Percentiles rank a stretch among this genome's conserved stretches.
phyloP scores from a whole-genome alignment of 2,888 invertebrate species.

The Zhuqinia jingwanae region DNA sequence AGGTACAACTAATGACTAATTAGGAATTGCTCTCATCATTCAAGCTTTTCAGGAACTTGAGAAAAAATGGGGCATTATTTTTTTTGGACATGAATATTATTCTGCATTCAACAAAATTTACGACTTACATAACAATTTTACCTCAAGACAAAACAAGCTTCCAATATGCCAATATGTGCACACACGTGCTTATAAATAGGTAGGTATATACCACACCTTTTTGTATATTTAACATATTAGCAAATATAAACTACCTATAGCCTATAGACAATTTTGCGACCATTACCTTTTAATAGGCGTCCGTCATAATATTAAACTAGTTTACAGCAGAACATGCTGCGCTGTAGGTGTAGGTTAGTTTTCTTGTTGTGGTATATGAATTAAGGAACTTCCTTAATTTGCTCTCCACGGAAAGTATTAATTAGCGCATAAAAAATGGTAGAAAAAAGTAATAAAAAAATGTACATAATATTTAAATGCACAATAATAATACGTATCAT shows the following conservation, averaged over 20 bases:
- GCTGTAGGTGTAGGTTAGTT: conserved; percentile 1
- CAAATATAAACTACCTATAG: too few species aligned
- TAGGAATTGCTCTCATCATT: conserved; percentile 6
- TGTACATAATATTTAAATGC: too few species aligned
- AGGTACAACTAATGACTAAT: conserved; percentile 10
- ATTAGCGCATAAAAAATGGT: not conserved
- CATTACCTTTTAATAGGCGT: conserved; percentile 17
- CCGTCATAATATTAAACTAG: conserved; percentile 32
- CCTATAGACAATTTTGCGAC: not conserved
- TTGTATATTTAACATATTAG: too few species aligned
- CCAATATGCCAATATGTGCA: conserved; percentile 1
- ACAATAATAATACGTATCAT: too few species aligned
- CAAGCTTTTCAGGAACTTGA: not conserved
- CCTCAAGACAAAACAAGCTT: conserved; percentile 24
- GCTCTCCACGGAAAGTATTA: conserved; percentile 33
- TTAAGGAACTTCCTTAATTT: conserved; percentile 38
- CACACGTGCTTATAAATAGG: not conserved
- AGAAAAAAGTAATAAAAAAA: too few species aligned
- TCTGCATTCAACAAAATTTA: too few species aligned
- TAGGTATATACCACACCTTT: not conserved
- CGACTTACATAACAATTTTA: conserved; percentile 17
- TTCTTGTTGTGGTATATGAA: not conserved
- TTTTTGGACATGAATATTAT: too few species aligned
- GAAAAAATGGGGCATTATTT: not conserved
- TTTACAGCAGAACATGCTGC: conserved; percentile 8